These are phyloP conservation scores for Coregonus ussuriensis DNA, from an alignment of 2,797 vertebrate species.

Conservation along the genomic window DNA sequence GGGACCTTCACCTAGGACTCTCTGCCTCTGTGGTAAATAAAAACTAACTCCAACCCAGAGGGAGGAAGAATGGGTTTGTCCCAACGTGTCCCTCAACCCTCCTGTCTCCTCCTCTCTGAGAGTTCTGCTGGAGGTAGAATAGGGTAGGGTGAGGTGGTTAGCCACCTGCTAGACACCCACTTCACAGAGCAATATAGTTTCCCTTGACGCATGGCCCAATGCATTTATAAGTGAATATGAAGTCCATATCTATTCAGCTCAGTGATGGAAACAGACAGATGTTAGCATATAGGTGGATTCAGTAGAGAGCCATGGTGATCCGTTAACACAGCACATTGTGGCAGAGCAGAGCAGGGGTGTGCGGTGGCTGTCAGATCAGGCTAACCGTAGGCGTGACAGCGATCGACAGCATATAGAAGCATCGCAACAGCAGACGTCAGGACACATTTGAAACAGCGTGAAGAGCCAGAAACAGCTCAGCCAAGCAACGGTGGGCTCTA, in stretches of 20 bases:
- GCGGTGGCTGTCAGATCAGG: conserved; percentile 34
- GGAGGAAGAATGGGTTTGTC: neutral
- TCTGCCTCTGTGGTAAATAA: neutral
- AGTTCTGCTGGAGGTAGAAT: neutral
- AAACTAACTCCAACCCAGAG: neutral
- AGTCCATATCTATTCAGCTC: neutral
- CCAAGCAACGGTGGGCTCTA: conserved; percentile 30
- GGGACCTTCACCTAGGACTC: no score
- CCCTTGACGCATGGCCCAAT: neutral
- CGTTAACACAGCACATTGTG: conserved; percentile 1
- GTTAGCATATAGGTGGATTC: neutral
- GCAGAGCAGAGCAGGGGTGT: conserved; percentile 4
- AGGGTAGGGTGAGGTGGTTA: no score
- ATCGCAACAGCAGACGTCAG: conserved; percentile 39
- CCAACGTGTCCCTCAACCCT: neutral
- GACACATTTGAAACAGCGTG: conserved; percentile 36
- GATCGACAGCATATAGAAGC: conserved; percentile 29
- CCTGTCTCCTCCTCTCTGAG: neutral
- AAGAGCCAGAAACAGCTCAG: conserved; percentile 34
- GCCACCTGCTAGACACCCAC: neutral
- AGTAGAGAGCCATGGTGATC: conserved; percentile 13
- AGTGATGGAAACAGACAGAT: neutral
- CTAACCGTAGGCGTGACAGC: conserved; percentile 37
- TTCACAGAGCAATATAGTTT: neutral
- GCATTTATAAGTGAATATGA: neutral